phyloP scores from a whole-genome alignment of 2,113 vertebrate species.

The Cyphotilapia sp. region DNA sequence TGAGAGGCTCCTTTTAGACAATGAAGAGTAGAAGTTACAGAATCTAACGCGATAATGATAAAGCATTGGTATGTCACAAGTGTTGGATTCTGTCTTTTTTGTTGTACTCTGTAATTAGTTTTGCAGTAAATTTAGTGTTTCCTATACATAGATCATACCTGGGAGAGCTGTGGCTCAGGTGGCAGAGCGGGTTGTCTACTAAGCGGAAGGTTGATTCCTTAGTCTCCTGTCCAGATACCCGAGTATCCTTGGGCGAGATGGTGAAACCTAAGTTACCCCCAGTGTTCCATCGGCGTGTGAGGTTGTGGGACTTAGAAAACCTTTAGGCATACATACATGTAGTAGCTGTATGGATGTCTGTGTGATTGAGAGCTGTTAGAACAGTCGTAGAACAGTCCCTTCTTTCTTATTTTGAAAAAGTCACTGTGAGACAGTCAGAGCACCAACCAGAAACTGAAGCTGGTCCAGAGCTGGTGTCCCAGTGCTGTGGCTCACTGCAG shows the following conservation, averaged over 20 bases:
- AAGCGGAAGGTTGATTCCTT: neutral
- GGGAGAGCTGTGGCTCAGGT: neutral
- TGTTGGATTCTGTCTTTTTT: neutral
- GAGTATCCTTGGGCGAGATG: fast-evolving
- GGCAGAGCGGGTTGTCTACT: neutral
- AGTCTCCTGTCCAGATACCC: neutral
- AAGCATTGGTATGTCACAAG: neutral
- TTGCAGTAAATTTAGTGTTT: neutral
- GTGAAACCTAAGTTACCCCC: neutral
- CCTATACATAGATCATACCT: neutral
- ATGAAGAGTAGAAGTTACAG: neutral
- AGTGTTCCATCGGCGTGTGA: fast-evolving
- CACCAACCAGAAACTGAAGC: neutral
- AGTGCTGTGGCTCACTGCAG: neutral
- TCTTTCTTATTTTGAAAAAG: neutral
- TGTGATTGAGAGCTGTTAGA: neutral
- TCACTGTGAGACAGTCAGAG: fast-evolving
- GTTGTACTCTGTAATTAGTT: neutral
- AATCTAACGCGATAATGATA: neutral
- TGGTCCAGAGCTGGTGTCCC: neutral
- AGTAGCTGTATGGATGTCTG: neutral
- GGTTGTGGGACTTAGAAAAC: neutral
- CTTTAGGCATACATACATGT: neutral
- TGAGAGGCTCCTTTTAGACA: neutral
- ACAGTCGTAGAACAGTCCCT: neutral